Base-by-base conservation (phyloP, 1,140 invertebrate species). In the Rhagoletis zephyria region DNA sequence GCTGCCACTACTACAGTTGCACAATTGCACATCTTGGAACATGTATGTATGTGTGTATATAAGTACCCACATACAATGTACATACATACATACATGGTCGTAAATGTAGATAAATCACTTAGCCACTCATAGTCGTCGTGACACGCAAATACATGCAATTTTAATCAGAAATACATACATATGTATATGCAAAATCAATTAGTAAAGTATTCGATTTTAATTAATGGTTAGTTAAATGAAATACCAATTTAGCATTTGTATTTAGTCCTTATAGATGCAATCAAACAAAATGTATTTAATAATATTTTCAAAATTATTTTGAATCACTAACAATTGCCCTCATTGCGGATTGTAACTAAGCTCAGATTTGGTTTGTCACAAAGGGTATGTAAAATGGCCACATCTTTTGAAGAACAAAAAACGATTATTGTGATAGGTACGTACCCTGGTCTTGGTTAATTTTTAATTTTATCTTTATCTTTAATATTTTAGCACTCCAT, bases 131-230 rank as follows among this genome's bases (percentile, higher is more conserved):
- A 56, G 10, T 30, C 45, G 74, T 81, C 19, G 42, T 81, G 48
- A 3, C 48, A 56, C 74, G 74, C 74, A 81, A 81, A 81, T 81
- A 81, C 74, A 81, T 56, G 48, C 45, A 81, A 10, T 56, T 19
- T 51, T 9, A 77, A 30, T 77, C 30, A 10, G 19, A 81, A 56
- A 1, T 48, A 30, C 30, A n/a, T 30, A 30, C 30, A 30, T 30
- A 30, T 30, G 9, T 51, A 14, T 63, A 16, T 63, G 9, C 16
- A 70, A 45, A 48, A 70, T 14, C 7, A 67, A 67, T 40, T 40
- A n/a, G 9, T 81, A 56, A 56, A 81, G 9, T 7, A 14, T 81
- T 51, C 0, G 56, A n/a, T 81, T 56, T 30, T 30, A 3, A 56
- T 81, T 59, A 56, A 48, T 10, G 74, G 48, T 12, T 45, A 74